phyloP scores from a whole-genome alignment of 2,113 vertebrate species.

The Cyprinodon tularosa region DNA sequence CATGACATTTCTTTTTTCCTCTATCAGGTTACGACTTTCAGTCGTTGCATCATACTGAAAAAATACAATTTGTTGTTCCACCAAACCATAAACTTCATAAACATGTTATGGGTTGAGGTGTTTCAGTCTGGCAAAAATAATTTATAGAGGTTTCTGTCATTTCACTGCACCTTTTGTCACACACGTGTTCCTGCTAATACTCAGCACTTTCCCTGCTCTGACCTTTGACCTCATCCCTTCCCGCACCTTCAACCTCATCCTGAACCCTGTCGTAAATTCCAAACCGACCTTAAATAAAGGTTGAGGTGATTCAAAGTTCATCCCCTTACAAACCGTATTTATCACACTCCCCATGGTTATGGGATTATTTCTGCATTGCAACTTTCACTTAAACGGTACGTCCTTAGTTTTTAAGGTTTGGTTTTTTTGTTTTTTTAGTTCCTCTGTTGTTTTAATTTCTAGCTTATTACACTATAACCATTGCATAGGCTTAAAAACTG shows the following conservation, averaged over 20 bases:
- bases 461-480: background rate
- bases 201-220: conserved; percentile 54
- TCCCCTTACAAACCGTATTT: background rate
- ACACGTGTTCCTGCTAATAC: conserved; percentile 45
- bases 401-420: background rate
- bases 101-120: background rate
- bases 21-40: background rate
- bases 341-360: background rate
- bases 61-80: too few relatives aligned
- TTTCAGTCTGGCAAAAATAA: background rate
- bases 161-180: background rate
- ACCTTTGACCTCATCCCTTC: conserved; percentile 59
- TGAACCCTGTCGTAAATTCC: conserved; percentile 39
- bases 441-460: too few relatives aligned
- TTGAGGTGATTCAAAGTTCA: conserved; percentile 58
- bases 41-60: background rate
- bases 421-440: too few relatives aligned
- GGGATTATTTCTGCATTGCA: background rate
- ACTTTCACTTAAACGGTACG: background rate
- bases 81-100: background rate
- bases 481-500: background rate
- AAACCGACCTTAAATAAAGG: conserved; percentile 29
- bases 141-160: background rate
- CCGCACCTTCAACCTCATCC: conserved; percentile 44
- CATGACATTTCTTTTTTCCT: background rate